Base-by-base conservation (phyloP, 1,140 invertebrate genomes). In the Zaprionus ornatus region DNA sequence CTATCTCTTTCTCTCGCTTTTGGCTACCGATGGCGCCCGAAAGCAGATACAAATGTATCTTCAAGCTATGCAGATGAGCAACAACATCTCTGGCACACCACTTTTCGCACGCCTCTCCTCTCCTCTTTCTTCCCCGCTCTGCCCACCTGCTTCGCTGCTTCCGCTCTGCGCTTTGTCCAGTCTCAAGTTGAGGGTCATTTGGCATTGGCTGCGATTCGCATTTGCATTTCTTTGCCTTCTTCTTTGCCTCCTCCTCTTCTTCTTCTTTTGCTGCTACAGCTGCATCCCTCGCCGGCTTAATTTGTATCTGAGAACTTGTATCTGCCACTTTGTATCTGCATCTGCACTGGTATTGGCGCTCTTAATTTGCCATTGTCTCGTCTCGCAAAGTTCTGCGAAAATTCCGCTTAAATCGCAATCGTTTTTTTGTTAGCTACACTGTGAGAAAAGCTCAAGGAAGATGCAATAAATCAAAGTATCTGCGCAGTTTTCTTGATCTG, bases 171-270 rank as follows among this genome's bases (percentile, higher is more conserved):
- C 45, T 50, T 63, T 57, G 60, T 60, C 71, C 66, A 74, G 45
- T 61, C 54, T 73, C 57, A 80, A 57, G 66, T 67, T 68, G 66
- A 79, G 79, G 80, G 76, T 82, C 80, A 83, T 76, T 73, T 83
- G 67, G 57, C 66, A 82, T 67, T 67, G 80, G 70, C 74, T 77
- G 80, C 60, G 61, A 42, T 59, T 35, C 27, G 23, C 80, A 88
- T 87, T 87, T 88, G 80, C 84, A 74, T 74, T 74, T 69, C 40
- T 40, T 15, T 27, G 25, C 66, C 68, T 69, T 48, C 57, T 45
- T 2, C 40, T 45, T 45, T n/a, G n/a, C n/a, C n/a, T n/a, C n/a
- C n/a, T n/a, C n/a, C n/a, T n/a, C n/a, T n/a, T 2, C 40, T 45
- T 45, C 40, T 7, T 3, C 6, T 6, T 42, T 5, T n/a, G 6